phyloP scores from a whole-genome alignment of 2,888 invertebrate genomes.

The Drosophila ustulata region DNA sequence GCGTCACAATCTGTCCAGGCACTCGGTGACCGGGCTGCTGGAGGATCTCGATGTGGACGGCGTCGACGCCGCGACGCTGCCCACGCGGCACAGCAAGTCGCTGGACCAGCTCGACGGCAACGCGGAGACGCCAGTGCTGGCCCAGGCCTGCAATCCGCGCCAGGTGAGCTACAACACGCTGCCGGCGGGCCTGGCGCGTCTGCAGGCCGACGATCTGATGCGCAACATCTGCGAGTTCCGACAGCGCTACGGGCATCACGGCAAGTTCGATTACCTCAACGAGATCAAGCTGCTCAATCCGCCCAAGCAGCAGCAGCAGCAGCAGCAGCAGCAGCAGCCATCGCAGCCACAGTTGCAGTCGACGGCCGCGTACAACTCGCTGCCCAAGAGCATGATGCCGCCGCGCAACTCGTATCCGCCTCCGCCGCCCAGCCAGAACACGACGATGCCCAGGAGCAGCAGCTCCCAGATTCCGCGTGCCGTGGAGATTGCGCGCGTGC shows the following conservation, averaged over 20 bases:
- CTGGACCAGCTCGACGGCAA: conserved; percentile 90
- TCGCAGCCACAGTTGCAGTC: conserved; percentile 19
- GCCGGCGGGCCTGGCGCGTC: conserved; percentile 63
- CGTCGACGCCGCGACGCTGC: conserved; percentile 85
- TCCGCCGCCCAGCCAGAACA: conserved; percentile 83
- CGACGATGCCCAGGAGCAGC: conserved; percentile 87
- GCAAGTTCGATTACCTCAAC: conserved; percentile 84
- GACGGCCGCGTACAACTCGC: conserved; percentile 82
- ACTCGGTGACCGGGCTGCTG: conserved; percentile 87
- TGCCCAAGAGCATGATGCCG: conserved; percentile 86
- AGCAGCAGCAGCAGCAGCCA: too few species aligned
- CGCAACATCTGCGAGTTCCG: conserved; percentile 88
- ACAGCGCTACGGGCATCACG: conserved; percentile 88
- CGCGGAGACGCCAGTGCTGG: conserved; percentile 11
- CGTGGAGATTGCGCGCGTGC: conserved; percentile 84
- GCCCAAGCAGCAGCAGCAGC: conserved; percentile 71
- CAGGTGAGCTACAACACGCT: conserved; percentile 65
- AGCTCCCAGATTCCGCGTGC: conserved; percentile 86
- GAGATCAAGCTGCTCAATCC: conserved; percentile 84
- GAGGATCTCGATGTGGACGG: conserved; percentile 84
- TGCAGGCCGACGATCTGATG: conserved; percentile 87
- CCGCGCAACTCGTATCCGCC: conserved; percentile 88
- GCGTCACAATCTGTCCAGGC: conserved; percentile 86
- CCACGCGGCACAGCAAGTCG: conserved; percentile 92
- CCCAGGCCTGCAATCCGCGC: conserved; percentile 38